These are phyloP conservation scores for Dilophus febrilis DNA, from an alignment of 2,888 invertebrate species.

Conservation along the genomic window DNA sequence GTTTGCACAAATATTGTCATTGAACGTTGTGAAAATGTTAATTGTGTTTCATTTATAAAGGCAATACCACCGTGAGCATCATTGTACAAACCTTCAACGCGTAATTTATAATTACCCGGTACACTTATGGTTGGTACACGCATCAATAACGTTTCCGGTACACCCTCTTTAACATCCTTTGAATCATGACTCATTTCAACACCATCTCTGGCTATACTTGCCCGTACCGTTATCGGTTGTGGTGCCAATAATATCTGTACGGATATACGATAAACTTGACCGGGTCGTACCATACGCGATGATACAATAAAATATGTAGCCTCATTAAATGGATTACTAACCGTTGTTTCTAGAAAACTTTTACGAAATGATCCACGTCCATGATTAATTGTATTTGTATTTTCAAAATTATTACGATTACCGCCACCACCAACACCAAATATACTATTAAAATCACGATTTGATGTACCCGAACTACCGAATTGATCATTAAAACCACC, in stretches of 20 bases:
- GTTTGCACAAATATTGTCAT: constrained; percentile 92
- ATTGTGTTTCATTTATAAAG: constrained; percentile 72
- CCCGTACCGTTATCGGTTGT: constrained; percentile 65
- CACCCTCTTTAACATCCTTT: constrained; percentile 66
- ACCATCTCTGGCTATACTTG: constrained; percentile 77
- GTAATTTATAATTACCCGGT: constrained; percentile 64
- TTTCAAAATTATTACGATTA: neutral
- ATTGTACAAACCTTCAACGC: constrained; percentile 59
- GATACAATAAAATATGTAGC: constrained; percentile 79
- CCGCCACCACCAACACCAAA: no score
- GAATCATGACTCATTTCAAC: constrained; percentile 75
- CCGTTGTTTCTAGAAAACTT: constrained; percentile 7
- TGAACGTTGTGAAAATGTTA: constrained; percentile 73
- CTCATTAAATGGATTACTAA: constrained; percentile 7
- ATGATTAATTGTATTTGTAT: neutral
- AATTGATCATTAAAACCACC: no score
- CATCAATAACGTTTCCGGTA: constrained; percentile 80
- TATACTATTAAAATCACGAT: neutral
- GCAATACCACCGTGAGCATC: constrained; percentile 64
- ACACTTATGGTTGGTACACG: constrained; percentile 74
- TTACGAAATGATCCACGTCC: neutral
- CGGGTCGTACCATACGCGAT: constrained; percentile 78
- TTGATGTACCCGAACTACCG: neutral
- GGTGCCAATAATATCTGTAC: constrained; percentile 67
- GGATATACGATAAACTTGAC: constrained; percentile 75